phyloP scores from a whole-genome alignment of 1,140 invertebrate species.

The Cylas formicarius region DNA sequence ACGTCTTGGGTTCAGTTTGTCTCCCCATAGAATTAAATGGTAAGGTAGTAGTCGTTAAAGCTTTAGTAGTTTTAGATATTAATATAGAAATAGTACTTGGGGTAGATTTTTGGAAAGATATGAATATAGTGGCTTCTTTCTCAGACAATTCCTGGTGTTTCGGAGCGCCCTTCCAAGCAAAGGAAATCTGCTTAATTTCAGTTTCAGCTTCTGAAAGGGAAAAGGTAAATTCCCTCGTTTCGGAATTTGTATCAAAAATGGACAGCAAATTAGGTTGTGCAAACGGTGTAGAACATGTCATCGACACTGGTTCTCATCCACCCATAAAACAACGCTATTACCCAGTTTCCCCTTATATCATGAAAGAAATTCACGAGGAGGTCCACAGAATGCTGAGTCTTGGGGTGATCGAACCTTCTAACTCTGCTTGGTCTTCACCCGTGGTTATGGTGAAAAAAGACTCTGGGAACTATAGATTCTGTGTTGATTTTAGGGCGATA shows the following conservation, averaged over 20 bases:
- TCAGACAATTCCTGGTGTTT: constrained; percentile 3
- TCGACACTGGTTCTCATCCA: constrained; percentile 16
- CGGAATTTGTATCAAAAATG: too few relatives aligned
- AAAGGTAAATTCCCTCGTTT: too few relatives aligned
- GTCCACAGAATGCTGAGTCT: constrained; percentile 18
- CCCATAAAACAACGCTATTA: constrained; percentile 16
- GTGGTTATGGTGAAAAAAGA: constrained; percentile 38
- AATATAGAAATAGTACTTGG: constrained; percentile 1
- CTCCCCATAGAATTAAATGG: constrained; percentile 1
- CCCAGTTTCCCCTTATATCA: constrained; percentile 19
- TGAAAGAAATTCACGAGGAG: constrained; percentile 15
- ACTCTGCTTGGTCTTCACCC: constrained; percentile 33
- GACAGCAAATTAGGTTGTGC: too few relatives aligned
- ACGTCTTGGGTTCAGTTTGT: constrained; percentile 3
- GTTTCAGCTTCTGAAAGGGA: too few relatives aligned
- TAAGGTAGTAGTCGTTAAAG: background rate
- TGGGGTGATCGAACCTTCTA: constrained; percentile 22
- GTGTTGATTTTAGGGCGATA: constrained; percentile 39
- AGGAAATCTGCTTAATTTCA: too few relatives aligned
- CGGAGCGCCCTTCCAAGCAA: too few relatives aligned
- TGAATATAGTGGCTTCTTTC: constrained; percentile 2
- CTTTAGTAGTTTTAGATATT: constrained; percentile 11
- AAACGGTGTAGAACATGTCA: too few relatives aligned
- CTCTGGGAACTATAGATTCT: constrained; percentile 34
- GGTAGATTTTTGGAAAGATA: constrained; percentile 9